Evolutionary conservation across 2,888 invertebrate species (phyloP), one percentile per base, ranked within the genome.

Genomic region (Watsonalla cultraria): DNA sequence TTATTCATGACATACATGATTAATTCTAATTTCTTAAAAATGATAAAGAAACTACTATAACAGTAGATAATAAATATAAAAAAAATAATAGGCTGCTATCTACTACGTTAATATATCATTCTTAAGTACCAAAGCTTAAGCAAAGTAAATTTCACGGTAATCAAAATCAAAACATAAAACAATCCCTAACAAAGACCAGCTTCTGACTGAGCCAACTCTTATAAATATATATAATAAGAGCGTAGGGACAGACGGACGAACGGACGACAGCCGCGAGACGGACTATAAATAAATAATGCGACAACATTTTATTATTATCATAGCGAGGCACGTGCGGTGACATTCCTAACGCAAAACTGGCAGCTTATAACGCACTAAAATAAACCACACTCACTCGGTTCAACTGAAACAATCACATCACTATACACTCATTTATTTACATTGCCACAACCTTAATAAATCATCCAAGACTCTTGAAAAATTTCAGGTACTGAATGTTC

Each of bases 271-370:
- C 88, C 88, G 89, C 87, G 82, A 85, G 84, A 83, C 83, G 77
- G 74, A 80, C 89, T 90, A 90, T 90, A 90, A 90, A 90, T 90
- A 90, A 89, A 87, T 89, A 88, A 90, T 89, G 88, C 89, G 88
- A 87, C 86, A 89, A 86, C 87, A 89, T 90, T 87, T 89, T 89
- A 89, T 90, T 90, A 89, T 90, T 88, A 89, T 90, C 87, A 87
- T 86, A 81, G 83, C 76, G 76, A 74, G 80, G 86, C 90, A 88
- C 89, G 89, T 89, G 90, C 83, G 84, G 76, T 70, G 81, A 84
- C 88, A 89, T 88, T 86, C 89, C 85, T 64, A 51, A 51, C 60
- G 62, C 75, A 70, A 78, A 78, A 77, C 82, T 82, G 83, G 77
- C 82, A 78, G 78, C 82, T 72, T 70, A 72, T 68, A 72, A 73